Evolutionary conservation across 1,140 invertebrate genomes (phyloP).

Genomic region (Drosophila ironensis): DNA sequence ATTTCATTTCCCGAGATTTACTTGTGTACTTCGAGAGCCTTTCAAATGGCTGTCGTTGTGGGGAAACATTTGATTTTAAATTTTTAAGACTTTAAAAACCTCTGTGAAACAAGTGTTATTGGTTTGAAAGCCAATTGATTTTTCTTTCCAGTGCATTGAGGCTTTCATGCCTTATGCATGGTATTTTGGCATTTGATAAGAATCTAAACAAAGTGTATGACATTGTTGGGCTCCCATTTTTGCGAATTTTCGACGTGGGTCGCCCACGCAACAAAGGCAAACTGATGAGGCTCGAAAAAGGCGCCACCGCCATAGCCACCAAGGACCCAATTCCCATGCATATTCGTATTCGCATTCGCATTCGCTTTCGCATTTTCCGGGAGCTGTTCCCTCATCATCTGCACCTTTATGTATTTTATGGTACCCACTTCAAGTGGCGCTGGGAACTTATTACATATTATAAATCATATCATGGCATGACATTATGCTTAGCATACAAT

Average conservation of each 20-base stretch:
- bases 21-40: too few species aligned
- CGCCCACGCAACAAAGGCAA: constrained; percentile 32
- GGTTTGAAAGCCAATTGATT: too few species aligned
- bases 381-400: background rate
- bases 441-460: constrained; percentile 75
- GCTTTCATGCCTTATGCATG: constrained; percentile 62
- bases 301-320: background rate
- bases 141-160: constrained; percentile 8
- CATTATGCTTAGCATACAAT: constrained; percentile 72
- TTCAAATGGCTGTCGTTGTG: too few species aligned
- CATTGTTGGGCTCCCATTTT: constrained; percentile 52
- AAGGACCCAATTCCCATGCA: constrained; percentile 49
- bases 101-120: too few species aligned
- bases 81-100: too few species aligned
- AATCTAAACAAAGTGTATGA: constrained; percentile 77
- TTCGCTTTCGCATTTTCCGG: background rate
- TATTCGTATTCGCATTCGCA: constrained; percentile 43
- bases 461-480: constrained; percentile 74
- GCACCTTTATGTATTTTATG: constrained; percentile 59
- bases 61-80: too few species aligned
- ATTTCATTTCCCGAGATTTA: too few species aligned
- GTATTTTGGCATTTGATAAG: constrained; percentile 73
- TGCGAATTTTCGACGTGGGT: constrained; percentile 15
- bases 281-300: constrained; percentile 6
- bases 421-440: constrained; percentile 59